phyloP scores from a whole-genome alignment of 2,113 vertebrate species.

The Mastomys natalensis region DNA sequence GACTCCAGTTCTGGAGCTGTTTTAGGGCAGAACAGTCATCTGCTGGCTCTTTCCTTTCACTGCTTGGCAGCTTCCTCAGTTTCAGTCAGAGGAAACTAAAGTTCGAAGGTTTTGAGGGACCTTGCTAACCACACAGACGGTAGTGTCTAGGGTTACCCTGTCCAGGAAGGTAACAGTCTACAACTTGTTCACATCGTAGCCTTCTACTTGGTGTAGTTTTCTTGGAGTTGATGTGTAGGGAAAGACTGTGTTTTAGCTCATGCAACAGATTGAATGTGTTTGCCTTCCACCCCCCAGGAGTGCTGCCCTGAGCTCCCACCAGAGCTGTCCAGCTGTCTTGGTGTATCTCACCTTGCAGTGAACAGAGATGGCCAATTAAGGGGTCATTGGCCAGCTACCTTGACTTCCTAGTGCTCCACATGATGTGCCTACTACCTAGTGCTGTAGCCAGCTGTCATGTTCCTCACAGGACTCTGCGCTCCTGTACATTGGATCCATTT shows the following conservation, averaged over 20 bases:
- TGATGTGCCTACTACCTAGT: neutral
- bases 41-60: neutral
- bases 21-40: neutral
- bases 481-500: neutral
- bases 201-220: neutral
- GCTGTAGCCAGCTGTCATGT: neutral
- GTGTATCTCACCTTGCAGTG: neutral
- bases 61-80: neutral
- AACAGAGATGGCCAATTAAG: neutral
- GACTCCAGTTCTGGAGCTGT: constrained; percentile 9
- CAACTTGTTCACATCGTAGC: neutral
- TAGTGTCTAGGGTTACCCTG: neutral
- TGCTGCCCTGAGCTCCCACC: neutral
- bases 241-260: neutral
- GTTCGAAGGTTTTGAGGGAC: neutral
- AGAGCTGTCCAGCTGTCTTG: neutral
- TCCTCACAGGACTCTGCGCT: neutral
- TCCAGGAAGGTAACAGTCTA: neutral
- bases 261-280: neutral
- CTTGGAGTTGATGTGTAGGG: neutral
- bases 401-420: neutral
- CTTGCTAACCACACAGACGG: neutral
- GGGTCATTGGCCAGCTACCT: neutral
- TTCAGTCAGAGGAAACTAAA: neutral
- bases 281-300: neutral